phyloP scores from a whole-genome alignment of 2,888 invertebrate genomes.

The Drepana falcataria region DNA sequence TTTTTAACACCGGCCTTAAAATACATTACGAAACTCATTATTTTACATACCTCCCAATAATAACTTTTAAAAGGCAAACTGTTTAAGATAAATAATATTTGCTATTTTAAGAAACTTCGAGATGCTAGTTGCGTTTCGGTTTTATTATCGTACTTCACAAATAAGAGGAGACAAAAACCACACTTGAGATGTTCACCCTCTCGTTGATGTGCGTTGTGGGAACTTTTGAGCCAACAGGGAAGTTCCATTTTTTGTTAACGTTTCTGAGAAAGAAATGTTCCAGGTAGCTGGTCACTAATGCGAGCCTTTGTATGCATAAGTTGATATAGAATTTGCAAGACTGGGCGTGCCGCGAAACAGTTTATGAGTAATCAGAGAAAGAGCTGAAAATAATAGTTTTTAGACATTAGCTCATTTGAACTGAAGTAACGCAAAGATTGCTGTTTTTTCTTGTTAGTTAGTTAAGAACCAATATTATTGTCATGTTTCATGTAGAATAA shows the following conservation, averaged over 20 bases:
- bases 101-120: constrained; percentile 21
- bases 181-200: constrained; percentile 68
- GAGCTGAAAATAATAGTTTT: not conserved
- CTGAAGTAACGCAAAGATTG: not conserved
- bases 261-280: constrained; percentile 54
- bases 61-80: not conserved
- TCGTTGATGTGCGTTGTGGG: constrained; percentile 62
- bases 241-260: constrained; percentile 50
- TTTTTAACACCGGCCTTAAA: constrained; percentile 14
- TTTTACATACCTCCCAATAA: not conserved
- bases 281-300: constrained; percentile 62
- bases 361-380: constrained; percentile 1
- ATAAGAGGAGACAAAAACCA: constrained; percentile 66
- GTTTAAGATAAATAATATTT: too few species aligned
- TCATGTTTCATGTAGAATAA: too few species aligned
- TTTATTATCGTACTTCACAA: constrained; percentile 66
- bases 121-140: constrained; percentile 44
- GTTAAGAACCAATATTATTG: not conserved
- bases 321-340: constrained; percentile 24
- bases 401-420: not conserved
- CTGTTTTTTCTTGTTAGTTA: not conserved
- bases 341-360: constrained; percentile 2
- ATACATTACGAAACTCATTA: not conserved
- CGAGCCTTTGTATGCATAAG: constrained; percentile 45
- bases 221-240: constrained; percentile 58